Evolutionary conservation across 2,888 invertebrate genomes (phyloP), one percentile per base, ranked within the genome.

Genomic region (Malthinus seriepunctatus): DNA sequence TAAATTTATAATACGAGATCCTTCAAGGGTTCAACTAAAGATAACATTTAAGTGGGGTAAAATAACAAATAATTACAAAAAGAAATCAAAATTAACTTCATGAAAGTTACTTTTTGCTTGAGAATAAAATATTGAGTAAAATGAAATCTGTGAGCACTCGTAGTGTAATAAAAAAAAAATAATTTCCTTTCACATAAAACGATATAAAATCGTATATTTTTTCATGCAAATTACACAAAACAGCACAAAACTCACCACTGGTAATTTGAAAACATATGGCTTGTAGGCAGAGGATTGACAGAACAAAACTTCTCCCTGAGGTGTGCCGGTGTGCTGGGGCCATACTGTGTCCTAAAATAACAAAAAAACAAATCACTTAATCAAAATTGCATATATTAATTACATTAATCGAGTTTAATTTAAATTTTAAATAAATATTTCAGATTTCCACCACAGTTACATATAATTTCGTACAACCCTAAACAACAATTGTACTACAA

Each of bases 311-410:
- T 85, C 86, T 87, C 85, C 88, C 87, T 87, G 88, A 88, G 86
- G 85, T 86, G 87, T 88, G 88, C 88, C 88, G 86, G 84, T 87
- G 85, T 88, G 84, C 86, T 85, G 88, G 86, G 86, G 89, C 89
- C 89, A 90, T 89, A 85, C 87, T 89, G 88, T 86, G 85, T 87
- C 89, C 89, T 89, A 77, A 11, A 80, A 77, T 59, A 69, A 63
- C 23, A 23, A 23, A 5, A 23, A 23, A 23, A 23, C 2, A 23
- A 23, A 23, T 3, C 23, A 5, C 5, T 23, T 23, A 23, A 23
- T 23, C 23, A 23, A 23, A 23, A 23, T 23, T 23, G 23, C 23
- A 23, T 5, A 23, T 23, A 23, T 23, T 23, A 39, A 39, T 10
- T 5, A 23, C 5, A 23, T 23, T 23, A 39, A 39, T 10, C 10